These are phyloP conservation scores for Conus betulinus DNA, from an alignment of 1,140 invertebrate species.

Conservation along the genomic window DNA sequence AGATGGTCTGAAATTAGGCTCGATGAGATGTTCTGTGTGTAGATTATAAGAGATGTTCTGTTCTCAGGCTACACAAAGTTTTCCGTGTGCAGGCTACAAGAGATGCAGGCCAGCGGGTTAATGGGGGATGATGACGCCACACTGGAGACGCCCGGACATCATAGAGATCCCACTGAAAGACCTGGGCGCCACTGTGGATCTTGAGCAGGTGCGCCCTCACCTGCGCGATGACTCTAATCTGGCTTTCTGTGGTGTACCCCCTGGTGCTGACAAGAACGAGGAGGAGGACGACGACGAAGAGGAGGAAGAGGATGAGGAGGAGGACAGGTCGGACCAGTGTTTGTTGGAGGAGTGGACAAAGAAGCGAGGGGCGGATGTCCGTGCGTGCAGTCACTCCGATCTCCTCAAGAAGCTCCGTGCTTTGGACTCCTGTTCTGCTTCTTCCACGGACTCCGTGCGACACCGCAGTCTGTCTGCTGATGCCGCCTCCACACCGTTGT, in stretches of 20 bases:
- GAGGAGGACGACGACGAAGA: slow-evolving; percentile 32
- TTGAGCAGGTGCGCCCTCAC: slow-evolving; percentile 24
- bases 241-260: not conserved
- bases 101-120: slow-evolving; percentile 62
- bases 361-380: not conserved
- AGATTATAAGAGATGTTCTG: no score
- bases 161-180: slow-evolving; percentile 64
- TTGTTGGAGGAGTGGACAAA: slow-evolving; percentile 29
- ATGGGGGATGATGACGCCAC: slow-evolving; percentile 56
- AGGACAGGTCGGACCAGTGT: slow-evolving; percentile 43
- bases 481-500: slow-evolving; percentile 25
- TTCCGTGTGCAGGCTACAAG: slow-evolving; percentile 56
- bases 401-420: slow-evolving; percentile 17
- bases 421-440: slow-evolving; percentile 13
- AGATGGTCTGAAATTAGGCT: not conserved
- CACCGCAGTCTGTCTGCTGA: slow-evolving; percentile 37
- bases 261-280: slow-evolving; percentile 11
- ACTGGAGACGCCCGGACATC: slow-evolving; percentile 50
- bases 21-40: not conserved
- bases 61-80: no score
- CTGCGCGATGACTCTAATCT: not conserved
- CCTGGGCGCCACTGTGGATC: slow-evolving; percentile 56
- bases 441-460: not conserved
- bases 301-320: slow-evolving; percentile 34
- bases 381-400: slow-evolving; percentile 26